Base-by-base conservation (phyloP, 2,888 invertebrate genomes). In the Strigamia crassipes region DNA sequence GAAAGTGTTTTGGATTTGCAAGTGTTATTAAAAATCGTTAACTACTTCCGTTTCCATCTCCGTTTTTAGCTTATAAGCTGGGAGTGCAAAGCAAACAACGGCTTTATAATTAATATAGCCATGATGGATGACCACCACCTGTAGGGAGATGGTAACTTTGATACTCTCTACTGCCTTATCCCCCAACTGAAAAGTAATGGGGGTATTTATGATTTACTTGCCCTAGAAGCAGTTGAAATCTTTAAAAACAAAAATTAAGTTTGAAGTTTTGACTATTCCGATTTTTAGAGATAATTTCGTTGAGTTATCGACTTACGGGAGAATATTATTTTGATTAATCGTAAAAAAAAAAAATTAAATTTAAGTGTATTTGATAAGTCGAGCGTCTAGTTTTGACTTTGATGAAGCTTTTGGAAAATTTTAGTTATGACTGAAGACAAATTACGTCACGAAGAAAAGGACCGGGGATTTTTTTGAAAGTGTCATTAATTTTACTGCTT, bases 81-180 rank as follows among this genome's bases (percentile, higher is more conserved):
- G 73, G 31, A 31, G 61, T 5, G 31, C 6, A 73, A 73, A 73
- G 13, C 73, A 73, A 73, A 73, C 73, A 73, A 27, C 27, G 31
- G 73, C 73, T 73, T 73, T 73, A 73, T 73, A 73, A 73, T 73
- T 73, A 73, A 73, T 73, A 73, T 73, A 73, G 73, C 27, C 23
- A 13, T 73, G 73, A 73, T 73, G 73, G 73, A 73, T 73, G 73
- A 73, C 27, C 73, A 73, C 73, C 73, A 73, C 73, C 73, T 73
- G 73, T 73, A 73, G 73, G 31, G 73, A 73, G 73, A 73, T 73
- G 73, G 73, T 27, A 31, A 15, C 31, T 31, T 31, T 27, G 73
- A 73, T 73, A 73, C 12, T 5, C 73, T 73, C 73, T 8, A 31
- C 31, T 31, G 13, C 73, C 13, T 31, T 73, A 73, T 73, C 73